Base-by-base conservation (phyloP, 1,140 invertebrate genomes). In the Conopomorpha cramerella region DNA sequence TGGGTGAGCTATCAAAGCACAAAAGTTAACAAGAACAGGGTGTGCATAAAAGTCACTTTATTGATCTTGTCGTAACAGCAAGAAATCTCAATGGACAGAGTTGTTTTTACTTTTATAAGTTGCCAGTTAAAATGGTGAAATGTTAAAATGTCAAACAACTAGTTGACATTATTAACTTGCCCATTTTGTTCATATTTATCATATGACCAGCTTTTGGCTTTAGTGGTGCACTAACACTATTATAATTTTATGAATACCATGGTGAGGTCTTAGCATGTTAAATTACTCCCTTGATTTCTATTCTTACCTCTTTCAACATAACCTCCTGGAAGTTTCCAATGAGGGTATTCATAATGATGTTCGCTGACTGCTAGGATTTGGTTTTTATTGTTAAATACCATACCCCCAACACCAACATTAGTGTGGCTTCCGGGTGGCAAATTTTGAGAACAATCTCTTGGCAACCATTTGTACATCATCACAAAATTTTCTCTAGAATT, bases 291-390 rank as follows among this genome's bases (percentile, higher is more conserved):
- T 13, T 13, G 10, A 11, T 8, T 2, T n/a, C 10, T 15, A 31
- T 32, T 27, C 14, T 52, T 77, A 91, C 89, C 86, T 76, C 86
- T 87, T 63, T 96, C 90, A 12, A 94, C 88, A 77, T 91, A 91
- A 38, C 93, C 93, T 34, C 94, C 93, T 16, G 93, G 94, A n/a
- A 96, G 78, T 77, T 97, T 97, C 93, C 93, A 96, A 52, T 83
- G 77, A 7, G 71, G 61, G 19, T 71, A 63, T 27, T 81, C 59
- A 34, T 81, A 79, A 65, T 82, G 86, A 55, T 84, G 85, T 54
- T 95, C 92, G 44, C 82, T 81, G 0, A 95, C 86, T 1, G 92
- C 89, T 23, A 95, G 78, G 31, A 96, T 71, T 73, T 95, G 81
- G 34, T 86, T 79, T n/a, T 85, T 65, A 3, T 87, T 82, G 61